Evolutionary conservation across 2,113 vertebrate species (phyloP).

Genomic region (Actenoides hombroni): DNA sequence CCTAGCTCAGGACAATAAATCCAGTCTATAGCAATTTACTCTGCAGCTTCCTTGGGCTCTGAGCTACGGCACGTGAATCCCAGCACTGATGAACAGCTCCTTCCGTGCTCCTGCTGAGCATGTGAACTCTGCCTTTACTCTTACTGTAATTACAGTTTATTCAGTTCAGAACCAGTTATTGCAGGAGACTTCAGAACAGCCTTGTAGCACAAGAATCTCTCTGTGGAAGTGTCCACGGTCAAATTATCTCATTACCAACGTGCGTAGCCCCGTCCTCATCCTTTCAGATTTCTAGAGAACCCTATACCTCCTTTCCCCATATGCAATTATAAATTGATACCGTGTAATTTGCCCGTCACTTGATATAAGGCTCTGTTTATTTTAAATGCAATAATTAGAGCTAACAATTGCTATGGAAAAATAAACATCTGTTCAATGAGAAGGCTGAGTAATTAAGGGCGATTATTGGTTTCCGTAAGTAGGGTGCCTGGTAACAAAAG

Average conservation of each 20-base stretch:
- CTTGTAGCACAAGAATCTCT: background rate
- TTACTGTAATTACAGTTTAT: constrained; percentile 46
- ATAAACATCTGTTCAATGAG: constrained; percentile 43
- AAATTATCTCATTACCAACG: constrained; percentile 34
- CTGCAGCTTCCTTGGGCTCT: background rate
- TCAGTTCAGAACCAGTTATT: constrained; percentile 5
- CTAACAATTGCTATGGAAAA: constrained; percentile 64
- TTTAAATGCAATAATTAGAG: constrained; percentile 68
- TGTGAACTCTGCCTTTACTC: constrained; percentile 21
- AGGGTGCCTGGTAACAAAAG: background rate
- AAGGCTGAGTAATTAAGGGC: constrained; percentile 37
- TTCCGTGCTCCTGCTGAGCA: background rate
- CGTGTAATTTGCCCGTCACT: constrained; percentile 6
- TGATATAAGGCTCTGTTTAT: constrained; percentile 9
- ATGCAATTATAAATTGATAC: constrained; percentile 46
- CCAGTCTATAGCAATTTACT: background rate
- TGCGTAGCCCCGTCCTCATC: background rate
- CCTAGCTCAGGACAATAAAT: background rate
- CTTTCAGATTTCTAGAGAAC: constrained; percentile 12
- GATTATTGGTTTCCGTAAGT: constrained; percentile 14
- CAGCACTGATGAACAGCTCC: background rate
- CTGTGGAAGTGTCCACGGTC: background rate
- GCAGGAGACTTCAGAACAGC: background rate
- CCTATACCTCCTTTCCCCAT: background rate
- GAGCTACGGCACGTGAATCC: background rate